Evolutionary conservation across 2,797 vertebrate species (phyloP), one percentile per base, ranked within the genome.

Genomic region (Cossypha caffra): DNA sequence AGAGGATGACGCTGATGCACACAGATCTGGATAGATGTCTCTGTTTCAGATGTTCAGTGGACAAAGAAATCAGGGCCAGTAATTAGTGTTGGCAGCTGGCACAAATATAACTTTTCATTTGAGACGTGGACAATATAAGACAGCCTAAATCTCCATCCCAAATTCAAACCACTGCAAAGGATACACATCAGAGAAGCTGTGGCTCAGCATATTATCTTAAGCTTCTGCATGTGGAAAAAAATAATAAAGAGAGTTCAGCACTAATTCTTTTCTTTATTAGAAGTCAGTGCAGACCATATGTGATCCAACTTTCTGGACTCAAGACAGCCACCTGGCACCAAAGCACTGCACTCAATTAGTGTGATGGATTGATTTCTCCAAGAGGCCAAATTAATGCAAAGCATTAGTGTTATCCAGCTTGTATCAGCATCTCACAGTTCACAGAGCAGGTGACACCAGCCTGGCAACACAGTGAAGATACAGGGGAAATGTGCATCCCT

Each of bases 351-450:
- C 96, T 91, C 94, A 96, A 97, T 97, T 97, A 97, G 63, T 7
- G 26, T 95, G 96, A 96, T 95, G 91, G 96, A 97, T 95, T 93
- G 91, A 88, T 94, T 94, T 61, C 96, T 96, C 82, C 77, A 88
- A 90, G 93, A 96, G 86, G 86, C 90, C 90, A 96, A 97, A 96
- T 96, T 95, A 96, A 96, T 90, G 85, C 88, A 94, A 88, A 96
- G 82, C 89, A 86, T 96, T 95, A 95, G 85, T 57, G 93, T 96
- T 95, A 96, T 92, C 95, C 90, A 95, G 91, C 93, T 95, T 96
- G 93, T 96, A 96, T 96, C 96, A 96, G 96, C 96, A 96, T 94
- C 96, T 92, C 85, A 81, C 90, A 91, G 87, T 92, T 96, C 82
- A 4, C 90, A 88, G 91, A 86, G 76, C 94, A 90, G 73, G 79